Evolutionary conservation across 2,113 vertebrate species (phyloP).

Genomic region (Nothobranchius kuhntae): DNA sequence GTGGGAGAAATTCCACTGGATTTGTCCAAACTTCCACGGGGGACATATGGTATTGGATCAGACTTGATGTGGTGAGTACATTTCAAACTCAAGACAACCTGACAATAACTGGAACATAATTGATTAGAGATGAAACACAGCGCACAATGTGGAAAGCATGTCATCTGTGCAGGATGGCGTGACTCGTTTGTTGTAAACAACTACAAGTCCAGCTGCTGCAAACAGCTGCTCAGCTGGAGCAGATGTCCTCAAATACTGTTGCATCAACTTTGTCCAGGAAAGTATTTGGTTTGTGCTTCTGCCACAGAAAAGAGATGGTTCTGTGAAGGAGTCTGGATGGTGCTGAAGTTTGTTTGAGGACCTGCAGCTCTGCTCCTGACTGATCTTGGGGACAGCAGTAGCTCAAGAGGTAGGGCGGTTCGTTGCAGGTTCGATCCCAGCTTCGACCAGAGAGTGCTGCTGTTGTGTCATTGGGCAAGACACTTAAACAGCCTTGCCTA

Average conservation of each 20-base stretch:
- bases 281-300: background rate
- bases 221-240: slow-evolving; percentile 15
- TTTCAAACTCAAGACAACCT: slow-evolving; percentile 15
- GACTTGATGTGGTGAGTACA: background rate
- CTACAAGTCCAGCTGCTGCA: slow-evolving; percentile 15
- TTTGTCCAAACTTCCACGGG: background rate
- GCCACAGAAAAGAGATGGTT: background rate
- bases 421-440: too few relatives aligned
- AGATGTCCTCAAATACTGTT: slow-evolving; percentile 17
- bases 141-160: background rate
- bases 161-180: slow-evolving; percentile 9
- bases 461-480: too few relatives aligned
- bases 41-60: background rate
- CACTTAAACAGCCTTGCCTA: too few relatives aligned
- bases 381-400: too few relatives aligned
- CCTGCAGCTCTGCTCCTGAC: too few relatives aligned
- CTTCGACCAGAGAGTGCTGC: too few relatives aligned
- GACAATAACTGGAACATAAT: slow-evolving; percentile 8
- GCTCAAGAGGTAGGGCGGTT: too few relatives aligned
- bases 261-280: slow-evolving; percentile 1
- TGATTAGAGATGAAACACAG: slow-evolving; percentile 1
- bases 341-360: background rate
- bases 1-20: too few relatives aligned
- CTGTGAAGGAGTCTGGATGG: background rate
- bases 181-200: slow-evolving; percentile 6